Percentiles rank a stretch among this genome's conserved stretches.
phyloP scores from a whole-genome alignment of 2,113 vertebrate species.

The Oostethus manadensis region DNA sequence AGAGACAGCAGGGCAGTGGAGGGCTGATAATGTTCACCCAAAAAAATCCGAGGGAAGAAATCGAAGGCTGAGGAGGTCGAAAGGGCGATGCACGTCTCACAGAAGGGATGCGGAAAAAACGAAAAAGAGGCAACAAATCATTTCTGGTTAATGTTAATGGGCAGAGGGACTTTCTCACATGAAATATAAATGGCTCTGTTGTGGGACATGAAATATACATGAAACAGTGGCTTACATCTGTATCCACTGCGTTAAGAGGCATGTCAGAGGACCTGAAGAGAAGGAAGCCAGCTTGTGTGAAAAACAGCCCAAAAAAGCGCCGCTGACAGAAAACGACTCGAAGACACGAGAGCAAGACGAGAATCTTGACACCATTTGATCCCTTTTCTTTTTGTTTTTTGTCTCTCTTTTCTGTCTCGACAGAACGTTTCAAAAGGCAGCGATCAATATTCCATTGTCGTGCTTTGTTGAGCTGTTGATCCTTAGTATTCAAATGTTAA shows the following conservation, averaged over 20 bases:
- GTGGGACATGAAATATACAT: constrained; percentile 61
- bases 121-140: constrained; percentile 35
- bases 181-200: constrained; percentile 57
- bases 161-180: constrained; percentile 43
- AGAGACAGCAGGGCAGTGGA: background rate
- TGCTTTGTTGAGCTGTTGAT: constrained; percentile 45
- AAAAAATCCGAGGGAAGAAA: background rate
- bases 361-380: constrained; percentile 36
- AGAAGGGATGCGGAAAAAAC: background rate
- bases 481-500: constrained; percentile 45
- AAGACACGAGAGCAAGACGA: constrained; percentile 27
- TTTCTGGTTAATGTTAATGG: constrained; percentile 53
- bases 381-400: constrained; percentile 4
- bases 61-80: background rate
- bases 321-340: constrained; percentile 14
- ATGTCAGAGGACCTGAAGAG: constrained; percentile 13
- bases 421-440: constrained; percentile 18
- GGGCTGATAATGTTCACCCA: background rate
- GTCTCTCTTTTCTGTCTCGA: constrained; percentile 15
- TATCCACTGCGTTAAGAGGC: constrained; percentile 34
- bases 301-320: constrained; percentile 20
- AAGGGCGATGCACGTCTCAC: background rate
- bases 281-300: background rate
- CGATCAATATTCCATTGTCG: constrained; percentile 50
- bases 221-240: constrained; percentile 53